These are phyloP conservation scores for Drosophila parthenogenetica DNA, from an alignment of 2,888 invertebrate genomes.

Conservation along the genomic window DNA sequence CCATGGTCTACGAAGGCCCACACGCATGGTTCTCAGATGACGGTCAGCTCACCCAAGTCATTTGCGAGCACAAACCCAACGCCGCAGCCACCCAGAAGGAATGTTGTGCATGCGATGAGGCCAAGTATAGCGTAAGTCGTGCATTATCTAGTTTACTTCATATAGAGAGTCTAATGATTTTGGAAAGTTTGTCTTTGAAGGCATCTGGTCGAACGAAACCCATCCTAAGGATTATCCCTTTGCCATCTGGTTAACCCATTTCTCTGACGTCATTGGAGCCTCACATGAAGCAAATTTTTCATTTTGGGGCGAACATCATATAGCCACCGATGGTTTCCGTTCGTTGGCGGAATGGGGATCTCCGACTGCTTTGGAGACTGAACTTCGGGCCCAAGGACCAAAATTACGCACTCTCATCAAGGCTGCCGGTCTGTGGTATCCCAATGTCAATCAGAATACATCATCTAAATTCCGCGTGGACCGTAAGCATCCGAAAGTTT, in stretches of 20 bases:
- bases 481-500: slow-evolving; percentile 93
- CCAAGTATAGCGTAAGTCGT: slow-evolving; percentile 92
- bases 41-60: slow-evolving; percentile 90
- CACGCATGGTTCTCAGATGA: slow-evolving; percentile 96
- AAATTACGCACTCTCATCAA: slow-evolving; percentile 93
- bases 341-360: slow-evolving; percentile 90
- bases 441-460: slow-evolving; percentile 93
- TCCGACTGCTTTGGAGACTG: slow-evolving; percentile 94
- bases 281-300: slow-evolving; percentile 95
- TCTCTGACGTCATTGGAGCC: slow-evolving; percentile 98
- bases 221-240: slow-evolving; percentile 98
- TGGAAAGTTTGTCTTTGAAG: slow-evolving; percentile 92
- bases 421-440: slow-evolving; percentile 95
- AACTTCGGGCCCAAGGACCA: slow-evolving; percentile 93
- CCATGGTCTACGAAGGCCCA: slow-evolving; percentile 93
- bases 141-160: background rate
- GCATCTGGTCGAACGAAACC: slow-evolving; percentile 97
- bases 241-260: slow-evolving; percentile 96
- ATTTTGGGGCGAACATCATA: slow-evolving; percentile 96
- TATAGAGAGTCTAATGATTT: background rate
- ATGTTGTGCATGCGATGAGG: slow-evolving; percentile 98
- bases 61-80: slow-evolving; percentile 91
- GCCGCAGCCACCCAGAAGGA: slow-evolving; percentile 87
- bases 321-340: slow-evolving; percentile 95
- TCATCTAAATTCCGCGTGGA: slow-evolving; percentile 93